Percentiles rank a stretch among this genome's conserved stretches.
Evolutionary conservation across 1,140 invertebrate genomes (phyloP).

Genomic region (Anastatus disparis): DNA sequence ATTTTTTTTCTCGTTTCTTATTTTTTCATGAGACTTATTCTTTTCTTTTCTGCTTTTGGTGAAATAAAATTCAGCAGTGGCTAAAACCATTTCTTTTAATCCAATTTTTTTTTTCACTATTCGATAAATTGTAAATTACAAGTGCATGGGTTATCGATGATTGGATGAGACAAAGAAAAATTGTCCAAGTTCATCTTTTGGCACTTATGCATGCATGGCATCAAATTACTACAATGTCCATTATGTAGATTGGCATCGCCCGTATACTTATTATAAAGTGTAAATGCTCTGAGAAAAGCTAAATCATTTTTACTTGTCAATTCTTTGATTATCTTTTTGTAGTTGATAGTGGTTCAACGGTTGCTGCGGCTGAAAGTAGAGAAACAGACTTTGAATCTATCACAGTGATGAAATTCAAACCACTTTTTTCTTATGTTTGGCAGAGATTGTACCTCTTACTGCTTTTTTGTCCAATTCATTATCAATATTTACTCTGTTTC

Average conservation of each 20-base stretch:
- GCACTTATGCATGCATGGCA: not conserved
- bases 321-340: not conserved
- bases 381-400: constrained; percentile 30
- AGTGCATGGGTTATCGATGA: not conserved
- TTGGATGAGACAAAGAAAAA: not conserved
- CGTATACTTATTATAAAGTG: not conserved
- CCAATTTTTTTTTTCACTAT: not conserved
- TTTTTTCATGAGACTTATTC: no score
- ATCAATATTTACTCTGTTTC: not conserved
- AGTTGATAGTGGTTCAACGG: not conserved
- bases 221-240: no score
- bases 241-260: no score
- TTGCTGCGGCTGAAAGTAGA: constrained; percentile 1
- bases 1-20: no score
- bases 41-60: no score
- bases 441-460: not conserved
- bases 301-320: not conserved
- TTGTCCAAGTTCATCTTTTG: not conserved
- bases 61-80: not conserved
- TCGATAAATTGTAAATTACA: no score
- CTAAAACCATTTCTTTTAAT: not conserved
- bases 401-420: no score
- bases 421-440: not conserved
- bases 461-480: not conserved
- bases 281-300: not conserved